Evolutionary conservation across 2,888 invertebrate species (phyloP), one percentile per base, ranked within the genome.

Genomic region (Tenthredo livida): DNA sequence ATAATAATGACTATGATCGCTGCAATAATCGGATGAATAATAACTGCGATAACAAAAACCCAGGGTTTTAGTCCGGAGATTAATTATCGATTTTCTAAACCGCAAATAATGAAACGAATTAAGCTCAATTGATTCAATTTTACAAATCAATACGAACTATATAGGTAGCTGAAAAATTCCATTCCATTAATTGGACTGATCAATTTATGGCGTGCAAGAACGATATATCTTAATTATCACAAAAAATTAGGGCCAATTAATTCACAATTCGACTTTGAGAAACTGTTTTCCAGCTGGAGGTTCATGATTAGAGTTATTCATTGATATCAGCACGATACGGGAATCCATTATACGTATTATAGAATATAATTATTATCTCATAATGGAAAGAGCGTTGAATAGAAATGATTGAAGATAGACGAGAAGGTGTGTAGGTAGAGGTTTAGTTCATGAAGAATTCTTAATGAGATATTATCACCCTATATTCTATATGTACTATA

Each of bases 111-210:
- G 7, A 7, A n/a, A 6, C 7, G n/a, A 54, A 54, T 54, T 54
- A 54, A 54, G n/a, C 6, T 40, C 37, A 72, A 72, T 40, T n/a
- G 37, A 72, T n/a, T 72, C 3, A 9, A 25, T 9, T 40, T 61
- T 1, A 12, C 10, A 25, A 61, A 12, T 61, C 12, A 25, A 61
- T 12, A 4, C 9, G 10, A n/a, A 9, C 9, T 3, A 3, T 29
- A 10, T 33, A 29, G 17, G 6, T 9, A 37, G 21, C 21, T n/a
- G 10, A 21, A 43, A 21, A 73, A 73, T 25, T 43, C 10, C 25
- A 77, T 80, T 21, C 21, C 17, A 40, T 80, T 61, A 40, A 80
- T 80, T 43, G 80, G 12, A 15, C 61, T 80, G 61, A 80, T 80
- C 40, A 61, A 80, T 80, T 80, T 80, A 80, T 65, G 54, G 29